Base-by-base conservation (phyloP, 2,888 invertebrate genomes). In the Esperia sulphurella region DNA sequence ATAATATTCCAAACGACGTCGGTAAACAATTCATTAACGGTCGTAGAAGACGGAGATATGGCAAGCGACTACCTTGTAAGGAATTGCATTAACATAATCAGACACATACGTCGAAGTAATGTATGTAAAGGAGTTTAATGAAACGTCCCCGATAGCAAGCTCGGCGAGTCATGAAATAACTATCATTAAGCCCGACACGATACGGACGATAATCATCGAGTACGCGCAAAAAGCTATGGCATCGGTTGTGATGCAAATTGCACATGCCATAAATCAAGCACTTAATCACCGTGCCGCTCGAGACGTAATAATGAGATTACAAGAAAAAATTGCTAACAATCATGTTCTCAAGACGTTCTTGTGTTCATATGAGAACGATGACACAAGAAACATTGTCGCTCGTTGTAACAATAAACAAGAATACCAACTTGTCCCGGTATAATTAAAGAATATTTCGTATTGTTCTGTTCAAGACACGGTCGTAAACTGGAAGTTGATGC, bases 141-240 rank as follows among this genome's bases (percentile, higher is more conserved):
- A 83, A 83, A 84, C 83, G 83, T 85, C 82, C 76, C 80, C 76
- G 71, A 75, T 75, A 78, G 81, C 79, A 65, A 81, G 83, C 77
- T 70, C 79, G 83, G 73, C 82, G 83, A 81, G 79, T 84, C 84
- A 81, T 83, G 82, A 84, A 86, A 87, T 87, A 79, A 88, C 87
- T 81, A 85, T 86, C 83, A 89, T 89, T 89, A 89, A 80, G 73
- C 65, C 77, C 83, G 82, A 86, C 87, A 83, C 88, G 87, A 87
- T 87, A 85, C 83, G 83, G 79, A 83, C 81, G 85, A 87, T 88
- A 87, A 87, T 87, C 80, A 86, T 84, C 82, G 78, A 72, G 71
- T 79, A 60, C 75, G 74, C 68, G 86, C 80, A 87, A 87, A 87
- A 87, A 88, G 81, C 83, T 75, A 83, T 79, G 72, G 76, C 80